Conservation (phyloP, 2,797 vertebrate genomes). For the Lepus oiostolus region DNA sequence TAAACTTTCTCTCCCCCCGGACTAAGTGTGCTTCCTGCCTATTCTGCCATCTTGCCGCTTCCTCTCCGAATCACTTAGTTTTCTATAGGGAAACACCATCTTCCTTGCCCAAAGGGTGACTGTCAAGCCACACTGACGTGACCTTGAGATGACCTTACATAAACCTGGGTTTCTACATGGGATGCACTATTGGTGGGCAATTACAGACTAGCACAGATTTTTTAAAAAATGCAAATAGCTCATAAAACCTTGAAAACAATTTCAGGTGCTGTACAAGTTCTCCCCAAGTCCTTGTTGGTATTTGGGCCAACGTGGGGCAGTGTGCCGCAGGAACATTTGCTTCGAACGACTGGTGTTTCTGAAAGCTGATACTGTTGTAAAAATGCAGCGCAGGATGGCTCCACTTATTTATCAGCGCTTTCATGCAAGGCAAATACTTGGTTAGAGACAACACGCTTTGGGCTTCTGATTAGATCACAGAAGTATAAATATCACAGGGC, state of each 20-base stretch:
- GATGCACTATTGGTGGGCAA: conserved; percentile 74
- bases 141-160: conserved; percentile 66
- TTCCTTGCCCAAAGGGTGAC: conserved; percentile 47
- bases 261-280: conserved; percentile 67
- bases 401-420: conserved; percentile 76
- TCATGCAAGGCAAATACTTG: conserved; percentile 82
- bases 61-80: not conserved
- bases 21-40: too few relatives aligned
- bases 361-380: conserved; percentile 81
- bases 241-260: conserved; percentile 76
- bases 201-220: conserved; percentile 50
- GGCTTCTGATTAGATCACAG: conserved; percentile 70
- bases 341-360: conserved; percentile 79
- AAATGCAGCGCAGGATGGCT: conserved; percentile 75
- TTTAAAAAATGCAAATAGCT: conserved; percentile 32
- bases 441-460: conserved; percentile 74
- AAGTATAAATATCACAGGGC: conserved; percentile 77
- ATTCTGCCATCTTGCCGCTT: too few relatives aligned
- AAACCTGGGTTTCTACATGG: conserved; percentile 59
- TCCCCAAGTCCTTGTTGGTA: conserved; percentile 69
- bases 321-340: conserved; percentile 71
- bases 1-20: too few relatives aligned
- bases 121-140: conserved; percentile 64
- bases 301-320: conserved; percentile 51
- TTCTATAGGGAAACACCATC: conserved; percentile 19